Evolutionary conservation across 2,797 vertebrate genomes (phyloP).

Genomic region (Labeo calbasu): DNA sequence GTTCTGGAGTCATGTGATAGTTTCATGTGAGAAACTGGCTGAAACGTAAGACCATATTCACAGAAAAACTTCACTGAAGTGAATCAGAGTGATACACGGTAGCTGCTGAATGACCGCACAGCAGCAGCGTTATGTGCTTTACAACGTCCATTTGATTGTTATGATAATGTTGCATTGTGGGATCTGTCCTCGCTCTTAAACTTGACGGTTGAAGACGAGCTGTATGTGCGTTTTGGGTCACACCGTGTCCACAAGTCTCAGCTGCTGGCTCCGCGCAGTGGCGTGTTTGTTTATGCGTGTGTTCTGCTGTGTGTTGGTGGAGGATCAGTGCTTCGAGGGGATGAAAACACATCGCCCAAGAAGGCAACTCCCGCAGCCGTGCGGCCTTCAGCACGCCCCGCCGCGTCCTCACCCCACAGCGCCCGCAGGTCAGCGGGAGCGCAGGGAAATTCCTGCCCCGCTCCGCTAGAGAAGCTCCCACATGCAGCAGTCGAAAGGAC

Average conservation of each 20-base stretch:
- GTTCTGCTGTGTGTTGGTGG: slow-evolving; percentile 25
- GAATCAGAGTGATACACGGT: background rate
- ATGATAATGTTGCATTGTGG: background rate
- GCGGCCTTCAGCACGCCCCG: slow-evolving; percentile 45
- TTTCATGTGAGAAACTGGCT: background rate
- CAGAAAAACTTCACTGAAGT: background rate
- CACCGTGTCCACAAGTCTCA: background rate
- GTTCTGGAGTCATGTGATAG: background rate
- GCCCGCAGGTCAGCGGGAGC: too few species aligned
- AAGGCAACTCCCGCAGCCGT: slow-evolving; percentile 43
- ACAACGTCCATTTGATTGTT: background rate
- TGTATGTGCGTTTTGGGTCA: slow-evolving; percentile 8
- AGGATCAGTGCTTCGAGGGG: background rate
- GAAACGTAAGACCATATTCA: background rate
- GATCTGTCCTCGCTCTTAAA: background rate
- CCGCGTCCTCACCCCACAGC: slow-evolving; percentile 62
- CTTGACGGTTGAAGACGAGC: background rate
- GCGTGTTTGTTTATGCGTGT: background rate
- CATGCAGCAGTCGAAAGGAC: slow-evolving; percentile 79
- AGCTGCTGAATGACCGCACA: background rate
- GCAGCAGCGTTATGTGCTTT: background rate
- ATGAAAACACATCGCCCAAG: slow-evolving; percentile 20
- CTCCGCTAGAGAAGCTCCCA: slow-evolving; percentile 79
- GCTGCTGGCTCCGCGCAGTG: background rate
- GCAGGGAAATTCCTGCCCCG: slow-evolving; percentile 73